Evolutionary conservation across 92 coral and sea anemone genomes (phyloP).

Genomic region (Epizoanthus stellaris): DNA sequence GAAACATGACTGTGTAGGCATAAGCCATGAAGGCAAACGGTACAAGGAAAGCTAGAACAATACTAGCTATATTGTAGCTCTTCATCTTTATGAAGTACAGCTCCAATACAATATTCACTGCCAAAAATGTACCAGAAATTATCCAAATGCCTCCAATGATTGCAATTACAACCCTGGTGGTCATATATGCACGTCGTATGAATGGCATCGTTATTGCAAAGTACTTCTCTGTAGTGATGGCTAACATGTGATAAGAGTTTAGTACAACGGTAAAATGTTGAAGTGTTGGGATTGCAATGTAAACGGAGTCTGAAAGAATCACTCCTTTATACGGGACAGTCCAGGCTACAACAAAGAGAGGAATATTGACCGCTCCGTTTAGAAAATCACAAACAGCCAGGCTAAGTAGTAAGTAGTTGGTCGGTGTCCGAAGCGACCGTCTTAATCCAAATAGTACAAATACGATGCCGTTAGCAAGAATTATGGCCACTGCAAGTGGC

Average conservation of each 20-base stretch:
- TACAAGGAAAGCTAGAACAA: background rate
- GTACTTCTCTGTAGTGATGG: conserved; percentile 22
- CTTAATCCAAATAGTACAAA: conserved; percentile 25
- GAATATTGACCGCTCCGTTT: conserved; percentile 24
- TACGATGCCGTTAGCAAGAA: conserved; percentile 4
- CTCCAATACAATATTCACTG: background rate
- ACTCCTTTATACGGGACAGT: background rate
- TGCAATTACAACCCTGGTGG: background rate
- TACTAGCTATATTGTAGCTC: background rate
- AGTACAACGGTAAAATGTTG: conserved; percentile 13
- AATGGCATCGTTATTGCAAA: conserved; percentile 36
- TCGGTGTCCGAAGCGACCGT: conserved; percentile 11
- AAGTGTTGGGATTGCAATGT: conserved; percentile 14
- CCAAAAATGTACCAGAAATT: conserved; percentile 1
- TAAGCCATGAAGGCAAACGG: conserved; percentile 15
- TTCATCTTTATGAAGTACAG: background rate
- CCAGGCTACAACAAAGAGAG: background rate
- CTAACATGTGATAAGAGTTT: conserved; percentile 31
- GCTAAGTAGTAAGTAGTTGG: conserved; percentile 29
- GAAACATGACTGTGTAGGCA: conserved; percentile 15
- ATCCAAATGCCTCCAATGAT: conserved; percentile 26
- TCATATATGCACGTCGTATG: conserved; percentile 12
- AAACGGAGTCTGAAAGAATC: background rate
- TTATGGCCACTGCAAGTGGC: conserved; percentile 18
- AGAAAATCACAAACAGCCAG: conserved; percentile 28